phyloP scores from a whole-genome alignment of 1,140 invertebrate species.

The Ladona fulva region DNA sequence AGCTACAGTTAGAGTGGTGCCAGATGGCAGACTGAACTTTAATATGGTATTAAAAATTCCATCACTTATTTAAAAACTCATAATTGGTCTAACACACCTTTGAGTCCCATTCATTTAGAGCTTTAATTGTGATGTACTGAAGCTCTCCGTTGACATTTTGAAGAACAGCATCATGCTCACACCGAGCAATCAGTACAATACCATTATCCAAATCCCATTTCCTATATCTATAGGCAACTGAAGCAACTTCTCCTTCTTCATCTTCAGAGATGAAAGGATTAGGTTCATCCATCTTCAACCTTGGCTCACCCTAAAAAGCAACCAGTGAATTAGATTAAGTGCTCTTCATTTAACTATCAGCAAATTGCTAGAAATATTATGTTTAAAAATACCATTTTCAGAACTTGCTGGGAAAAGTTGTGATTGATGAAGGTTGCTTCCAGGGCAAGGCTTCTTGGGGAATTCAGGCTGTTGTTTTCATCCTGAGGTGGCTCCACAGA shows the following conservation, averaged over 20 bases:
- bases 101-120: constrained; percentile 67
- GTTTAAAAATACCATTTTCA: constrained; percentile 43
- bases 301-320: constrained; percentile 55
- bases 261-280: constrained; percentile 94
- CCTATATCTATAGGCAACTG: constrained; percentile 92
- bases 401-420: constrained; percentile 97
- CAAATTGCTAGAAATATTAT: neutral
- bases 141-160: constrained; percentile 81
- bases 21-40: no score
- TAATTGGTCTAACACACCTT: constrained; percentile 38
- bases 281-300: constrained; percentile 79
- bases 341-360: neutral
- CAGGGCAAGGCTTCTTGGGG: constrained; percentile 87
- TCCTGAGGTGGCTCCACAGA: constrained; percentile 94
- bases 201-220: constrained; percentile 95
- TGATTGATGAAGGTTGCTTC: constrained; percentile 99
- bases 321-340: neutral
- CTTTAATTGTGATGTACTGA: constrained; percentile 92
- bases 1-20: no score
- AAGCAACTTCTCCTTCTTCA: constrained; percentile 80
- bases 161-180: constrained; percentile 94
- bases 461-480: constrained; percentile 90
- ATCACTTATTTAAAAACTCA: no score
- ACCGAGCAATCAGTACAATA: constrained; percentile 83
- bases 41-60: no score